Evolutionary conservation across 1,140 invertebrate species (phyloP).

Genomic region (Formica exsecta): DNA sequence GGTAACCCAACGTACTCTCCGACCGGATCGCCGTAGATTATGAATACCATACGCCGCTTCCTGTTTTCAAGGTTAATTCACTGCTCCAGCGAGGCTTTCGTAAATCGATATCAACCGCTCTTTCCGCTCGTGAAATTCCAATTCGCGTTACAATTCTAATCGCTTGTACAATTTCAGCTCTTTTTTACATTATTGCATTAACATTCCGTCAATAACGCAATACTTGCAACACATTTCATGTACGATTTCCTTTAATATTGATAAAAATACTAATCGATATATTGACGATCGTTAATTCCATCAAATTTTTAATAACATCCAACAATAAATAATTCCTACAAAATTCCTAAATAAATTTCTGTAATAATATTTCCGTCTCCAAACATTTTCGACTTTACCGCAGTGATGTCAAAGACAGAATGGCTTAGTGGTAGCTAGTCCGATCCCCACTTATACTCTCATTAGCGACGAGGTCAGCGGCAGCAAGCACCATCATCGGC

Average conservation of each 20-base stretch:
- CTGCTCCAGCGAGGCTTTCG: not conserved
- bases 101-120: constrained; percentile 16
- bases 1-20: constrained; percentile 62
- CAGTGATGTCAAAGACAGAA: constrained; percentile 40
- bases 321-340: not conserved
- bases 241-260: not conserved
- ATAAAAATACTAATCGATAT: not conserved
- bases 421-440: constrained; percentile 18
- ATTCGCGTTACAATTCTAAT: not conserved
- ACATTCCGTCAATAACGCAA: not conserved
- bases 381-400: not conserved
- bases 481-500: constrained; percentile 61
- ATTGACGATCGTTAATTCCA: not conserved
- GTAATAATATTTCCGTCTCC: constrained; percentile 39
- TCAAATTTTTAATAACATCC: not conserved
- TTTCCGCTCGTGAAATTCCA: not conserved
- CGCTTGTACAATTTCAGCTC: not conserved
- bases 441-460: constrained; percentile 62
- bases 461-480: constrained; percentile 67
- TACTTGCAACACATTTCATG: not conserved
- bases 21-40: constrained; percentile 28
- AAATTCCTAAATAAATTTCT: not conserved
- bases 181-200: not conserved
- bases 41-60: constrained; percentile 56
- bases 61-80: constrained; percentile 36